These are phyloP conservation scores for Sebastes elongatus DNA, from an alignment of 2,797 vertebrate genomes.

Conservation along the genomic window DNA sequence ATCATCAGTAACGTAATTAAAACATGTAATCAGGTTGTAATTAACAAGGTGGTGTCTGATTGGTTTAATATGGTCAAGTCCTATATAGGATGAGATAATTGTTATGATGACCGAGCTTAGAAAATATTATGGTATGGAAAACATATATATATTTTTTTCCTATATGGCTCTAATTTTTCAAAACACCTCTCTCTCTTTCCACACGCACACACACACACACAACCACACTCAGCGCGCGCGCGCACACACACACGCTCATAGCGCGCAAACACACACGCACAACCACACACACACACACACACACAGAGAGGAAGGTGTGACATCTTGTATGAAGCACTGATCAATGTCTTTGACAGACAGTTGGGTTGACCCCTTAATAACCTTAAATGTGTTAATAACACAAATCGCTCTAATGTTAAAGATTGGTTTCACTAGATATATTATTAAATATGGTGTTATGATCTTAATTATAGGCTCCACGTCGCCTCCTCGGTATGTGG, in stretches of 20 bases:
- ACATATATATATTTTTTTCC: neutral
- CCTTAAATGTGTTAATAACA: constrained; percentile 11
- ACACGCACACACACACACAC: neutral
- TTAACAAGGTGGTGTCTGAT: constrained; percentile 91
- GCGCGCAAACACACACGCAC: neutral
- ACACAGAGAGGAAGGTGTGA: neutral
- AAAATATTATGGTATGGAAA: constrained; percentile 5
- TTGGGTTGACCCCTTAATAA: neutral
- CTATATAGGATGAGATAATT: constrained; percentile 84
- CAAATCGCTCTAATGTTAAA: neutral
- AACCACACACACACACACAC: neutral
- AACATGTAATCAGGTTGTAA: constrained; percentile 92
- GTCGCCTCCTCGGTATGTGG: constrained; percentile 5
- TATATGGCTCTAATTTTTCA: neutral
- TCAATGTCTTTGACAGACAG: constrained; percentile 22
- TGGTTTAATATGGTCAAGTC: constrained; percentile 87
- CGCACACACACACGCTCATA: neutral
- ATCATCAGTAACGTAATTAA: constrained; percentile 91
- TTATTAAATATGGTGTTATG: constrained; percentile 1
- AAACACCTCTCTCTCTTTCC: neutral
- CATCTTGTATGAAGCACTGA: constrained; percentile 15
- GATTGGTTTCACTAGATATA: neutral
- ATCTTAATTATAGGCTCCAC: constrained; percentile 22
- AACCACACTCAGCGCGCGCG: neutral
- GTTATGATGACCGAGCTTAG: constrained; percentile 69